These are phyloP conservation scores for Labeo calbasu DNA, from an alignment of 2,797 vertebrate genomes.

Conservation along the genomic window DNA sequence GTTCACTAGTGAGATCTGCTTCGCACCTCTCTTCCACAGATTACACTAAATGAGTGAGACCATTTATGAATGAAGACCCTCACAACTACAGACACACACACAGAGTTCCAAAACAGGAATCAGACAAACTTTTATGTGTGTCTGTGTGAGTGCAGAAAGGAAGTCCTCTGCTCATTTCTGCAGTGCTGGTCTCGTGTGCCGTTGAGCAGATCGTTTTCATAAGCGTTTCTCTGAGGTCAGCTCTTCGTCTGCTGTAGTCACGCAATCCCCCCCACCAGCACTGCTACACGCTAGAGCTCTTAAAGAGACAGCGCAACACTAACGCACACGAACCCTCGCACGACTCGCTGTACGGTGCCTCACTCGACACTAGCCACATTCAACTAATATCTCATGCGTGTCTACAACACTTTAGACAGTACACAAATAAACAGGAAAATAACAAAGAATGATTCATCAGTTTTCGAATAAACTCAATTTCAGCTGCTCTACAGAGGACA, in stretches of 20 bases:
- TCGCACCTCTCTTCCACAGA: not conserved
- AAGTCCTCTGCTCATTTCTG: constrained; percentile 78
- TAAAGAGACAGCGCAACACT: constrained; percentile 68
- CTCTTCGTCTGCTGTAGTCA: constrained; percentile 88
- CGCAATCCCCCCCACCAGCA: constrained; percentile 78
- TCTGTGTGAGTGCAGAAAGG: constrained; percentile 27
- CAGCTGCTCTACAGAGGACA: not conserved
- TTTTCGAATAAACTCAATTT: not conserved
- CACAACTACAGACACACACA: not conserved
- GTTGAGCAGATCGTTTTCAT: constrained; percentile 89
- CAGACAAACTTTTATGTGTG: constrained; percentile 22
- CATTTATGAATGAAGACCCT: not conserved
- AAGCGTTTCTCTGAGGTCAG: constrained; percentile 92
- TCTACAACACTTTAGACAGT: not conserved
- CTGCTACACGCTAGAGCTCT: constrained; percentile 52
- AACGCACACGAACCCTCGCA: not conserved
- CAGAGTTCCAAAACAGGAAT: too few species aligned
- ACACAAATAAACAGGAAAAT: not conserved
- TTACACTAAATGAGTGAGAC: not conserved
- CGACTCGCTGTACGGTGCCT: constrained; percentile 62
- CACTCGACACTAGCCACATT: constrained; percentile 62
- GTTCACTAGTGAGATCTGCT: not conserved
- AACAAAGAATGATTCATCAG: not conserved
- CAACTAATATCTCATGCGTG: constrained; percentile 47
- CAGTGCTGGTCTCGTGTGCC: constrained; percentile 75